Evolutionary conservation across 64 coral and sea anemone genomes (phyloP), one percentile per base, ranked within the genome.

Genomic region (Trachythela sp.): DNA sequence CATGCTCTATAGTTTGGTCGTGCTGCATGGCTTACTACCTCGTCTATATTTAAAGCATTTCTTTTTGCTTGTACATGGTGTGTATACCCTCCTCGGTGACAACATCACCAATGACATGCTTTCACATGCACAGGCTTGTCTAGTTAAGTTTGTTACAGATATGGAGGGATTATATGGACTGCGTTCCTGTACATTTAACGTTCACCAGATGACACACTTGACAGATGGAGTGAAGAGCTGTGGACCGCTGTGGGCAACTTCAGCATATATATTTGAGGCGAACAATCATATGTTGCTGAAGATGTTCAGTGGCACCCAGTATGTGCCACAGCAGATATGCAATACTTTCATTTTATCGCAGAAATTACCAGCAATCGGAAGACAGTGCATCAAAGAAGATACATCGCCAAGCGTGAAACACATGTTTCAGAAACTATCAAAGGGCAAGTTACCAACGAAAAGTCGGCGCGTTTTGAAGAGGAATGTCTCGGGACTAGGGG

Each of bases 231-330:
- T 80, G 34, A 35, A 39, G 75, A 80, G 34, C 75, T 80, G 75
- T n/a, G n/a, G n/a, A n/a, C n/a, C n/a, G n/a, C n/a, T n/a, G n/a
- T 80, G 75, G 75, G 32, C 75, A 80, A 80, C 75, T 11, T 80
- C 75, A 13, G 38, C 75, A 13, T 80, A 34, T 39, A 18, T 18
- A 4, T 80, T 80, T 80, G 75, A 80, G 8, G 75, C 75, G 1
- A 80, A 80, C 75, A 80, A 80, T 30, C 75, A 80, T 18, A 39
- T 80, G 33, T 29, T 80, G 20, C 75, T 80, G 8, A 35, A 80
- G 31, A 80, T 80, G 75, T 80, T 80, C 34, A 80, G 9, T 80
- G 75, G 75, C 9, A 80, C 75, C 4, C 75, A 80, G 20, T 80
- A 80, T 80, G 75, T 80, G 9, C 75, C 75, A 4, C 75, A 80